Evolutionary conservation across 2,888 invertebrate species (phyloP), one percentile per base, ranked within the genome.

Genomic region (Mechanitis mazaeus): DNA sequence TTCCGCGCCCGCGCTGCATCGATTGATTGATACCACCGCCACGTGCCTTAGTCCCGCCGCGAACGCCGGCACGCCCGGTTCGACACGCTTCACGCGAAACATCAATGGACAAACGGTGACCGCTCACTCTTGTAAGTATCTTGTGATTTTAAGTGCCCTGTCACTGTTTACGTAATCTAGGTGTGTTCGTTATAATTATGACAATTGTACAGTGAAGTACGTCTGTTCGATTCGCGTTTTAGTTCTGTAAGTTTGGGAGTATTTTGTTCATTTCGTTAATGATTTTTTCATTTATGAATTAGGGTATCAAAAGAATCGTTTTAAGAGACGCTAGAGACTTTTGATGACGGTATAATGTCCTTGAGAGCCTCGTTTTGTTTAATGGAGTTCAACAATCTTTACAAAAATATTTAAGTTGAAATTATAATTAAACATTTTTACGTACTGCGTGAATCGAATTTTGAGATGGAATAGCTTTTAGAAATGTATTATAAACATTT

Each of bases 1-100:
- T 50, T 47, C 77, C 83, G 84, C 84, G 84, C 85, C 77, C 81
- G 85, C 85, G 84, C 83, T 72, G 75, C 87, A 87, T 87, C 87
- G 87, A 88, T 89, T 87, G 87, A 86, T 82, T 85, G 85, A 84
- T 84, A 87, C 85, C 83, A 87, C 84, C 83, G 69, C 67, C 74
- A 74, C 74, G 74, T 74, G 74, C 74, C 31, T 50, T 71, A 84
- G 85, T 85, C 75, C 75, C 77, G 80, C 78, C 80, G 80, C 81
- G 84, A 71, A 75, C 79, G 82, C 82, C 83, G 84, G 82, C 76
- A 68, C 73, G 79, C 75, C 74, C 83, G 84, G 42, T 42, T 11
- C 42, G 11, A 7, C 42, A 11, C 83, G 79, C 80, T 80, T 63
- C 65, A 61, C 76, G 70, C 73, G 71, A 64, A 72, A 75, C 80